phyloP scores from a whole-genome alignment of 2,113 vertebrate species.

The Perccottus glenii region DNA sequence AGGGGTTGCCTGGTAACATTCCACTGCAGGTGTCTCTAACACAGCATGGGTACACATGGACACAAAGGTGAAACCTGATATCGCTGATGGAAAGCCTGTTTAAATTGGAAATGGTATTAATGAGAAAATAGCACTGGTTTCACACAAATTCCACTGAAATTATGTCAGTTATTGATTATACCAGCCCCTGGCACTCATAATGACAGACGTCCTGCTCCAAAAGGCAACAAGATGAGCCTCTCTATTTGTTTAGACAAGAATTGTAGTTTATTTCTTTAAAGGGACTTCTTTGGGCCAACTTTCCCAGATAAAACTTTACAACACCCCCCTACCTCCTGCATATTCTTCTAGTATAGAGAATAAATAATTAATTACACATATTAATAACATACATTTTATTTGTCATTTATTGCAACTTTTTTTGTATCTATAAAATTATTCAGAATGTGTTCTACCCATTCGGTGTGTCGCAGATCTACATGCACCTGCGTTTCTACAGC shows the following conservation, averaged over 20 bases:
- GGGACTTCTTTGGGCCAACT: too few relatives aligned
- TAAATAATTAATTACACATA: too few relatives aligned
- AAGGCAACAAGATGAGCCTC: background rate
- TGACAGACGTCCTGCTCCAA: background rate
- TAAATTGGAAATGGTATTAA: background rate
- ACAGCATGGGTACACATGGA: slow-evolving; percentile 10
- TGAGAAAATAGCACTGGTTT: background rate
- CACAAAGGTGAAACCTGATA: slow-evolving; percentile 18
- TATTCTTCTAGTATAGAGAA: too few relatives aligned
- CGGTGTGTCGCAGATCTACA: slow-evolving; percentile 89
- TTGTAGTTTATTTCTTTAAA: background rate
- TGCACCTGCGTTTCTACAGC: slow-evolving; percentile 96
- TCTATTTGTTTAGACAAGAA: background rate
- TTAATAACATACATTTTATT: too few relatives aligned
- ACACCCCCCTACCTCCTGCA: too few relatives aligned
- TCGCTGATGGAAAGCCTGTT: slow-evolving; percentile 4
- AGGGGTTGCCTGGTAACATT: slow-evolving; percentile 64
- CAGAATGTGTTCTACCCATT: background rate
- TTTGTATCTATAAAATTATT: background rate
- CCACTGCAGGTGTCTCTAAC: slow-evolving; percentile 39
- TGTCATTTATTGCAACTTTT: too few relatives aligned
- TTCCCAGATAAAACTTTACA: too few relatives aligned
- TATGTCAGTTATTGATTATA: slow-evolving; percentile 15
- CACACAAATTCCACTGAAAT: slow-evolving; percentile 8
- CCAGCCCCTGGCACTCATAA: background rate